Conservation (phyloP, 2,888 invertebrate species). For the Meiosimyza platycephala region DNA sequence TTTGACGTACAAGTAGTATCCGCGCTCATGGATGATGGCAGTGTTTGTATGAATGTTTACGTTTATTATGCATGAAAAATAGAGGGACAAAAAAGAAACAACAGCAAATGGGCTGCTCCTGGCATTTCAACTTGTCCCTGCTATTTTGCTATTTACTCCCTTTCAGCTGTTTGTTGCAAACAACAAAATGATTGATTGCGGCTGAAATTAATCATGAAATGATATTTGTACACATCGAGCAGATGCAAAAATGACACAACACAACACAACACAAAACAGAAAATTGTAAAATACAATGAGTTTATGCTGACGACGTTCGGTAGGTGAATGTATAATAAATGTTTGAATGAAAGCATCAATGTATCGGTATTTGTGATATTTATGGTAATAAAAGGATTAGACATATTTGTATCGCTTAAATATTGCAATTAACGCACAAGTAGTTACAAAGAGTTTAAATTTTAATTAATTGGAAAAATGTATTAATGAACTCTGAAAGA, state of each 20-base stretch:
- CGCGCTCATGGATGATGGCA: neutral
- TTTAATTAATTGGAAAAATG: no score
- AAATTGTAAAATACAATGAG: neutral
- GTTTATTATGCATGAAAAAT: conserved; percentile 11
- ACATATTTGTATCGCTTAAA: no score
- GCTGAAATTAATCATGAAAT: conserved; percentile 34
- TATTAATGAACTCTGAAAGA: no score
- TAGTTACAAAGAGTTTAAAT: no score
- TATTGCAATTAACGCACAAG: no score
- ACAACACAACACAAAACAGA: conserved; percentile 1
- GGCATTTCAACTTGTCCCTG: no score
- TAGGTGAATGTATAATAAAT: neutral
- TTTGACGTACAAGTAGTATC: conserved; percentile 5
- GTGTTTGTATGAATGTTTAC: neutral
- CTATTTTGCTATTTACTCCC: no score
- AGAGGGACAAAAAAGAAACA: neutral
- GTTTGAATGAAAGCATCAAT: neutral
- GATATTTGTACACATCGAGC: conserved; percentile 25
- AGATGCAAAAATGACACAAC: conserved; percentile 33
- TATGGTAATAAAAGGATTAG: no score
- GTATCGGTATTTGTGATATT: neutral
- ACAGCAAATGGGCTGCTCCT: no score
- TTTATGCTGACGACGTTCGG: conserved; percentile 6
- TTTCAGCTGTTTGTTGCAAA: no score
- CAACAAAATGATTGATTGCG: conserved; percentile 27